phyloP scores from a whole-genome alignment of 2,113 vertebrate genomes.

The Garra rufa region DNA sequence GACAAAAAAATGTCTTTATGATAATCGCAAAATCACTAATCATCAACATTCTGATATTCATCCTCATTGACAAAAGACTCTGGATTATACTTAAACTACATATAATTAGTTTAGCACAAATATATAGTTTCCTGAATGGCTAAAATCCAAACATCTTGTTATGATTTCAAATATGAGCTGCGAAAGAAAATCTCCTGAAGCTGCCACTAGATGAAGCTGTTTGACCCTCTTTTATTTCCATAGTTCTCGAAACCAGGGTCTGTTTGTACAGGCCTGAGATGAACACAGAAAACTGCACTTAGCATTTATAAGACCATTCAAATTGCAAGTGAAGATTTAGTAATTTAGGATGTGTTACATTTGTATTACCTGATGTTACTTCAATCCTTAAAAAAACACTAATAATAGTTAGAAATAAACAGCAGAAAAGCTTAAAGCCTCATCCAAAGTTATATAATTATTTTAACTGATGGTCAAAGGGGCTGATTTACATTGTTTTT shows the following conservation, averaged over 20 bases:
- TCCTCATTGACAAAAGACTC: background rate
- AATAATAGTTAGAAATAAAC: background rate
- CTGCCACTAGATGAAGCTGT: slow-evolving; percentile 42
- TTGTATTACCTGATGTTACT: background rate
- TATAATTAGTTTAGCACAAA: background rate
- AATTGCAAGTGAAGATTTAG: background rate
- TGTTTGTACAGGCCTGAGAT: background rate
- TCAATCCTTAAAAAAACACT: background rate
- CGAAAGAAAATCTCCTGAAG: background rate
- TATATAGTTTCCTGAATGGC: background rate
- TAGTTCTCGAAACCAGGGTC: background rate
- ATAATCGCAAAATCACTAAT: background rate
- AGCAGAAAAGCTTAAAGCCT: background rate
- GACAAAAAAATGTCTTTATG: too few species aligned
- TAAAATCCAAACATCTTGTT: background rate
- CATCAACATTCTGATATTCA: background rate
- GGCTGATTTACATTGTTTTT: background rate
- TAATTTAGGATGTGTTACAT: background rate
- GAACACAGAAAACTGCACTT: background rate
- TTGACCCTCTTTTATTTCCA: slow-evolving; percentile 6
- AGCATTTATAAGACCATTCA: background rate
- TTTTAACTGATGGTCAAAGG: background rate
- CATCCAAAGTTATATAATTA: background rate
- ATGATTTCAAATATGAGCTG: background rate
- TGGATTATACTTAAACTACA: background rate